Conservation (phyloP, 2,113 vertebrate genomes). For the Rattus rattus region DNA sequence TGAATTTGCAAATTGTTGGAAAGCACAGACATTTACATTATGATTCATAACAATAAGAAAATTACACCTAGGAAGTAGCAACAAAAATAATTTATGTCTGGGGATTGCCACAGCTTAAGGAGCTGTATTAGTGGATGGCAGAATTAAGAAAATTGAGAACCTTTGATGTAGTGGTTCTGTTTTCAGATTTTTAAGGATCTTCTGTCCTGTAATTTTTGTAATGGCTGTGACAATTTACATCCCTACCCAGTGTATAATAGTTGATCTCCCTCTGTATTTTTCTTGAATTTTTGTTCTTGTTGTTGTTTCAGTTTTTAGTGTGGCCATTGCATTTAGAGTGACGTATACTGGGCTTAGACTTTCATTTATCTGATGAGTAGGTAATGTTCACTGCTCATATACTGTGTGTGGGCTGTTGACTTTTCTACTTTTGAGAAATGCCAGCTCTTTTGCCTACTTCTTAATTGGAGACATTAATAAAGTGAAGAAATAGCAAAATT, state of each 20-base stretch:
- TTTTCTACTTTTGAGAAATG: neutral
- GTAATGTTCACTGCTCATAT: neutral
- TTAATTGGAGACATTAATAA: constrained; percentile 3
- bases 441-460: neutral
- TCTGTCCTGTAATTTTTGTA: neutral
- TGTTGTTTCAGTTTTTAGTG: neutral
- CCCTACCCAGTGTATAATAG: too few species aligned
- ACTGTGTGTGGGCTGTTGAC: neutral
- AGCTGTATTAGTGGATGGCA: neutral
- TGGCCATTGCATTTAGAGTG: neutral
- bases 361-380: neutral
- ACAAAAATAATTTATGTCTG: neutral
- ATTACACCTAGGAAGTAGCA: neutral
- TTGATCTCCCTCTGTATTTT: neutral
- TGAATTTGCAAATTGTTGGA: too few species aligned
- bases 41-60: neutral
- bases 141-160: too few species aligned
- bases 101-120: neutral
- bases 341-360: neutral
- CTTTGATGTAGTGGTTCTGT: neutral
- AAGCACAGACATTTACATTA: neutral
- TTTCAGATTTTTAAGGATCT: neutral
- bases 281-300: neutral
- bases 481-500: neutral
- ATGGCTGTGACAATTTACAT: too few species aligned